Base-by-base conservation (phyloP, 2,113 vertebrate genomes). In the Sisor rabdophorus region DNA sequence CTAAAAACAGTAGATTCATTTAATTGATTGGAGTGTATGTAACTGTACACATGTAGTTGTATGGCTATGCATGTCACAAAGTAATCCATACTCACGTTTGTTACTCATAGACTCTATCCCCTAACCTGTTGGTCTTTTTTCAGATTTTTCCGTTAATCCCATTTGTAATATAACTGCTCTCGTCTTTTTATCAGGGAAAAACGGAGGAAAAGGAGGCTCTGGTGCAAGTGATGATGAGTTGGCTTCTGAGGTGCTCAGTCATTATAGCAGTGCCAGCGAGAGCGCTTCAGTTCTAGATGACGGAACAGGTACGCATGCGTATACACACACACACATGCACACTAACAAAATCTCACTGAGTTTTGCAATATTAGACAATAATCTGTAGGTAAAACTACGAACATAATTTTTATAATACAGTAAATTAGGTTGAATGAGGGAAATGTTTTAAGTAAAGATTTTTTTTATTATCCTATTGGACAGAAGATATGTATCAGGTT, bases 201-300 rank as follows among this genome's bases (percentile, higher is more conserved):
- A 92, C 80, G 92, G 92, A 32, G 73, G 88, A 28, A 94, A 92
- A 76, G 92, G 84, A 2, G 94, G 96, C 68, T 93, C 92, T 0
- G 92, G 88, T 12, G 91, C 90, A 86, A 98, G 97, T 30, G 97
- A 98, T 11, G 96, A 98, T 11, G 97, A 98, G 71, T 87, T 93
- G 15, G 88, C 86, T 13, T 96, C 95, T 20, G 97, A 99, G 52
- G 86, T 94, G 52, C 89, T 92, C 79, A 96, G 95, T 85, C 94
- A 93, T 87, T 93, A 85, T 85, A 98, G 96, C 89, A 96, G 93
- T 20, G 87, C 94, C 87, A 98, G 96, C 11, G 96, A 97, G 73
- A 91, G 85, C 4, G 79, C 92, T 44, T 92, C 94, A 16, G 87
- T 93, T 5, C 71, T 91, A 11, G 96, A 97, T 2, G 95, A 97